Evolutionary conservation across 1,140 invertebrate genomes (phyloP).

Genomic region (Formica exsecta): DNA sequence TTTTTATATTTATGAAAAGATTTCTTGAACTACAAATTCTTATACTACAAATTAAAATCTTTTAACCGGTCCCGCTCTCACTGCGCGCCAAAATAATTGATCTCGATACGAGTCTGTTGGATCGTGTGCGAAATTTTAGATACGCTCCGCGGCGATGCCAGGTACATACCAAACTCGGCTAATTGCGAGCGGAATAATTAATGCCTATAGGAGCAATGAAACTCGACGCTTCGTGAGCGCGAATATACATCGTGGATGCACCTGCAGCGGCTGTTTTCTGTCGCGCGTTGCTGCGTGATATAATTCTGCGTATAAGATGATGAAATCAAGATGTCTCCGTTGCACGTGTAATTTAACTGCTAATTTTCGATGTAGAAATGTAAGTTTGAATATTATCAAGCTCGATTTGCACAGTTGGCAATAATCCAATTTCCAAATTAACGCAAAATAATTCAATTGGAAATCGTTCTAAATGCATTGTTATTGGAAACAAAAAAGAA

Average conservation of each 20-base stretch:
- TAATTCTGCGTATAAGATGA: conserved; percentile 26
- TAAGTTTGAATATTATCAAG: background rate
- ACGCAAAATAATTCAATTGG: background rate
- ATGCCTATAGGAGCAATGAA: conserved; percentile 59
- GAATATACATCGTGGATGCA: background rate
- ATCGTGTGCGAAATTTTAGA: conserved; percentile 66
- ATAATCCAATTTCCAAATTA: background rate
- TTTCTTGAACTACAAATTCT: background rate
- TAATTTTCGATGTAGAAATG: conserved; percentile 1
- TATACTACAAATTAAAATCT: conserved; percentile 25
- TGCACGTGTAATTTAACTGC: background rate
- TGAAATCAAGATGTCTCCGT: background rate
- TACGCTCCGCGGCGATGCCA: conserved; percentile 18
- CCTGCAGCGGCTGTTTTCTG: conserved; percentile 20
- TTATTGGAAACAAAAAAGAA: background rate
- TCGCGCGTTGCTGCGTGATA: conserved; percentile 20
- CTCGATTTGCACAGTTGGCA: background rate
- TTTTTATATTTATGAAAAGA: too few species aligned
- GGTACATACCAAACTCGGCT: conserved; percentile 60
- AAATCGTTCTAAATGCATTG: background rate
- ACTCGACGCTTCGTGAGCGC: conserved; percentile 25
- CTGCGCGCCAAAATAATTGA: conserved; percentile 58
- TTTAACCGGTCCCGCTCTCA: background rate
- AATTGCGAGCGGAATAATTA: conserved; percentile 71
- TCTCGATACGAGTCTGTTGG: conserved; percentile 34